Conservation (phyloP, 2,113 vertebrate genomes). For the Pangasianodon gigas region DNA sequence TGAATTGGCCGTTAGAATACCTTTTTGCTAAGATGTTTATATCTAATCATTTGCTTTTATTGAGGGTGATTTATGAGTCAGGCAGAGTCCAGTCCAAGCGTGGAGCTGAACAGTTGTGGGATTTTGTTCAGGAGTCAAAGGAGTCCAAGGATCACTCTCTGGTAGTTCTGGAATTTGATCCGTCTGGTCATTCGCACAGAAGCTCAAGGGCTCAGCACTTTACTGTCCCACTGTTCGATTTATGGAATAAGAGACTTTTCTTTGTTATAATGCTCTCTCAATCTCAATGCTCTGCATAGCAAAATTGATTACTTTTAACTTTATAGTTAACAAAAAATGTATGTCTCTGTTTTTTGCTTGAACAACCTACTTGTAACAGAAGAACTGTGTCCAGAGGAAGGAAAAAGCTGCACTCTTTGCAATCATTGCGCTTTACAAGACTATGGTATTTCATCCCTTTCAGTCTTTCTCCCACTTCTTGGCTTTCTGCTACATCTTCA, state of each 20-base stretch:
- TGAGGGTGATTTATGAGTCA: not conserved
- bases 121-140: not conserved
- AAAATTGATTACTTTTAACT: not conserved
- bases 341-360: constrained; percentile 59
- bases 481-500: constrained; percentile 3
- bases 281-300: not conserved
- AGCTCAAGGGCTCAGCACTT: not conserved
- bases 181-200: not conserved
- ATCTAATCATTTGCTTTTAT: not conserved
- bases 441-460: constrained; percentile 75
- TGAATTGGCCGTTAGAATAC: not conserved
- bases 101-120: not conserved
- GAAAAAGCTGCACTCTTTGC: constrained; percentile 80
- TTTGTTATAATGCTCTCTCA: not conserved
- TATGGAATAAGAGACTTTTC: not conserved
- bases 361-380: constrained; percentile 69
- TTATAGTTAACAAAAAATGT: constrained; percentile 9
- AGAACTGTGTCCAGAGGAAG: constrained; percentile 75
- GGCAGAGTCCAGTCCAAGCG: not conserved
- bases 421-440: constrained; percentile 74
- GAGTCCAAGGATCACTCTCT: not conserved
- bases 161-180: not conserved
- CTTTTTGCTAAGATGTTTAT: not conserved
- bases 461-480: constrained; percentile 33
- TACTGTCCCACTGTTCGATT: not conserved